These are phyloP conservation scores for Dicaeum eximium DNA, from an alignment of 2,113 vertebrate genomes.

Conservation along the genomic window DNA sequence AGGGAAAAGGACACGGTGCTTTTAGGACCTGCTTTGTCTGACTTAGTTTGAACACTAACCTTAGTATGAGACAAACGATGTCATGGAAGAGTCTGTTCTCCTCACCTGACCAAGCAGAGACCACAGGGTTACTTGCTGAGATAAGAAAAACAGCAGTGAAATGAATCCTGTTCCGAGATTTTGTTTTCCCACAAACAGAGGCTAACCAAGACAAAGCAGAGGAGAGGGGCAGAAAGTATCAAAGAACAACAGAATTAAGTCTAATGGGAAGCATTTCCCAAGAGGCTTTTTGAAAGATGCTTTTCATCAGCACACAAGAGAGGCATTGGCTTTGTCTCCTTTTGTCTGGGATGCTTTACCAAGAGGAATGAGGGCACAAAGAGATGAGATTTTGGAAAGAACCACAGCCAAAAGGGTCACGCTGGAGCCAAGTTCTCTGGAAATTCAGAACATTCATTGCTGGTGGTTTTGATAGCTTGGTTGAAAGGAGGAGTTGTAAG, in stretches of 20 bases:
- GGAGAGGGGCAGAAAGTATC: not conserved
- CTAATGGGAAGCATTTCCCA: conserved; percentile 15
- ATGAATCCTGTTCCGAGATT: not conserved
- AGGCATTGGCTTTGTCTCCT: not conserved
- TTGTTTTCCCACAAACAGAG: conserved; percentile 3
- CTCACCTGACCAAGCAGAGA: conserved; percentile 3
- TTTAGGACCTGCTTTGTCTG: not conserved
- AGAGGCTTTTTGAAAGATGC: not conserved
- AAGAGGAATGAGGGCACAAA: not conserved
- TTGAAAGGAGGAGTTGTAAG: not conserved
- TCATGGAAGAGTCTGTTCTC: not conserved
- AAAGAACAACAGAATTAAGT: conserved; percentile 24
- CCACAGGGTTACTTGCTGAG: not conserved
- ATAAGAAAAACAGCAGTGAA: not conserved
- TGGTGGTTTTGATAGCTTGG: not conserved
- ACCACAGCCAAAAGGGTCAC: not conserved
- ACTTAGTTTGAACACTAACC: not conserved
- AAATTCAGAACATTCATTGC: not conserved
- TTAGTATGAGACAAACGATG: not conserved
- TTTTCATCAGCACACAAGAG: conserved; percentile 35
- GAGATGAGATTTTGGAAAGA: not conserved
- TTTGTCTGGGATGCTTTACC: not conserved
- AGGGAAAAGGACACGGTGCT: not conserved
- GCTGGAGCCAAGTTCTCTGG: not conserved
- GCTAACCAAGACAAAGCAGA: conserved; percentile 36